A percentile compares a stretch with the other conserved stretches of the same genome.
Evolutionary conservation across 2,113 vertebrate species (phyloP).

Genomic region (Empidonax traillii): DNA sequence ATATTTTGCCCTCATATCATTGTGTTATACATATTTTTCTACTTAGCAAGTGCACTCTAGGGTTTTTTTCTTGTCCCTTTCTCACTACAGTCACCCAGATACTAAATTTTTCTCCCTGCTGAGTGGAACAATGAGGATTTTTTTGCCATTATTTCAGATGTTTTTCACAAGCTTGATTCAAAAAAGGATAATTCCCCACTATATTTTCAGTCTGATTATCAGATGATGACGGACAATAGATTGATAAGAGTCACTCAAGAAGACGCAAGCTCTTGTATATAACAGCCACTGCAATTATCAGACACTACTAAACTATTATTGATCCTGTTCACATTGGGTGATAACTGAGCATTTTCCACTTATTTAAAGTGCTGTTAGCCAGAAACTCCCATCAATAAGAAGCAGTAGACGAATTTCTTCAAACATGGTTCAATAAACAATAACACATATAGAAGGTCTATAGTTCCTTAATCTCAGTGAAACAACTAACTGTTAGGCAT

Average conservation of each 20-base stretch:
- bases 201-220: constrained; percentile 81
- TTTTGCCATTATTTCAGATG: constrained; percentile 72
- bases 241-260: constrained; percentile 90
- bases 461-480: constrained; percentile 65
- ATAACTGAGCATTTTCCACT: constrained; percentile 91
- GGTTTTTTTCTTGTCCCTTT: neutral
- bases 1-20: neutral
- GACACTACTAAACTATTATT: constrained; percentile 88
- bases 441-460: constrained; percentile 52
- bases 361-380: constrained; percentile 89
- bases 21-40: neutral
- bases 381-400: constrained; percentile 84
- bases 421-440: constrained; percentile 81
- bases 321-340: constrained; percentile 84
- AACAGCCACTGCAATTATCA: constrained; percentile 92
- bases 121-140: constrained; percentile 66
- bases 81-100: constrained; percentile 29
- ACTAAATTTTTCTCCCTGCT: constrained; percentile 55
- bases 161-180: constrained; percentile 76
- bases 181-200: constrained; percentile 74
- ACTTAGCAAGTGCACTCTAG: neutral
- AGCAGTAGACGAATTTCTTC: constrained; percentile 84
- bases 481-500: constrained; percentile 55
- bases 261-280: constrained; percentile 84
- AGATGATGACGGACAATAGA: constrained; percentile 85